Conservation (phyloP, 1,140 invertebrate species). For the Harlomillsia oculata region DNA sequence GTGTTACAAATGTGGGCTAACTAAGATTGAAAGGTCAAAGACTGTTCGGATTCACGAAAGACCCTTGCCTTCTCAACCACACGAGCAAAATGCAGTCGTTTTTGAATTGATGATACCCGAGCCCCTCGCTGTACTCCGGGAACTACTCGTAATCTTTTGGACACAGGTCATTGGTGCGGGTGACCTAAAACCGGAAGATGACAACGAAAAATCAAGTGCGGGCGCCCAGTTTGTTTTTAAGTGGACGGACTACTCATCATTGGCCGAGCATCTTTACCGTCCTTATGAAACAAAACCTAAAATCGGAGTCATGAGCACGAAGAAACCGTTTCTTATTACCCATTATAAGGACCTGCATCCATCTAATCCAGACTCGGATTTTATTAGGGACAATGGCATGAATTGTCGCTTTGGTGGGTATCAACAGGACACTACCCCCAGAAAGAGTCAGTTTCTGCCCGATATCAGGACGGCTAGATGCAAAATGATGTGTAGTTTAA, state of each 20-base stretch:
- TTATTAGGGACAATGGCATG: slow-evolving; percentile 4
- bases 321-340: not conserved
- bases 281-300: too few relatives aligned
- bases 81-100: slow-evolving; percentile 10
- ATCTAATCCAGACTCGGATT: slow-evolving; percentile 12
- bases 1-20: not conserved
- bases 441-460: not conserved
- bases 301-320: not conserved
- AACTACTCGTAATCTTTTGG: slow-evolving; percentile 8
- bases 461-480: not conserved
- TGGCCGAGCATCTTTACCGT: too few relatives aligned
- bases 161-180: not conserved
- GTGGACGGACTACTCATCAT: too few relatives aligned
- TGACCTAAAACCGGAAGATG: too few relatives aligned
- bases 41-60: slow-evolving; percentile 3
- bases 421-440: not conserved
- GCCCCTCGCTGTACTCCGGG: slow-evolving; percentile 4
- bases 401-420: not conserved
- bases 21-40: not conserved
- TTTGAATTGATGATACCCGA: slow-evolving; percentile 16
- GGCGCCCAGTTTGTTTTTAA: too few relatives aligned
- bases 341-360: slow-evolving; percentile 13
- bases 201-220: too few relatives aligned
- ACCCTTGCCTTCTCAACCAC: not conserved
- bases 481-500: not conserved